A percentile compares a stretch with the other conserved stretches of the same genome.
These are phyloP conservation scores for Heterodera schachtii DNA, from an alignment of 1,140 invertebrate genomes.

Conservation along the genomic window DNA sequence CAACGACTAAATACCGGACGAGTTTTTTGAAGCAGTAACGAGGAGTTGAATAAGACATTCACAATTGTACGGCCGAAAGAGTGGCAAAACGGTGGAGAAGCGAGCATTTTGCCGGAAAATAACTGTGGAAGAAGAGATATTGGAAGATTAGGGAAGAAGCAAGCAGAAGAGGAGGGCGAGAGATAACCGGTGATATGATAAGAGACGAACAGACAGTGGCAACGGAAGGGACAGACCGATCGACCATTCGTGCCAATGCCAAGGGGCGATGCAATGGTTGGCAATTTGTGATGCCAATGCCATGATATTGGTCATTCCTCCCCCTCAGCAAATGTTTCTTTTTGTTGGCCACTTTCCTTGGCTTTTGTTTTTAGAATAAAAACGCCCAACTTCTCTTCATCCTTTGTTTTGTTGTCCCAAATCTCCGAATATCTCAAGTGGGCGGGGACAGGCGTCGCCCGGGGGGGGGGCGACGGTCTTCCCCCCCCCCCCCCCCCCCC, in stretches of 20 bases:
- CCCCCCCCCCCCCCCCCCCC: too few species aligned
- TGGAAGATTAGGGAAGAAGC: neutral
- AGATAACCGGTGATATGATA: neutral
- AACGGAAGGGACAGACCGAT: neutral
- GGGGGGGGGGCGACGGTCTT: neutral
- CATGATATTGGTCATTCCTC: too few species aligned
- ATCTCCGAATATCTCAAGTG: conserved; percentile 1
- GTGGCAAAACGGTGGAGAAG: neutral
- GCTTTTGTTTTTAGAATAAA: neutral
- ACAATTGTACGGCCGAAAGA: neutral
- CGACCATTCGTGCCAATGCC: too few species aligned
- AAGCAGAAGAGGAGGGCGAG: neutral
- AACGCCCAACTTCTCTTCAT: neutral
- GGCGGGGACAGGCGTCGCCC: conserved; percentile 8
- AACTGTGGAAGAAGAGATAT: neutral
- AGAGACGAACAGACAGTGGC: neutral
- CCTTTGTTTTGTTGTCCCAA: neutral
- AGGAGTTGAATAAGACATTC: neutral
- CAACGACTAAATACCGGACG: neutral
- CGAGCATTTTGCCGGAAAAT: neutral
- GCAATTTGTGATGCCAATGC: neutral
- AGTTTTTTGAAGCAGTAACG: neutral
- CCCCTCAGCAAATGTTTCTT: neutral
- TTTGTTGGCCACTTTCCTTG: neutral
- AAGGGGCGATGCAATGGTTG: neutral